Base-by-base conservation (phyloP, 2,113 vertebrate genomes). In the Aramus guarauna region DNA sequence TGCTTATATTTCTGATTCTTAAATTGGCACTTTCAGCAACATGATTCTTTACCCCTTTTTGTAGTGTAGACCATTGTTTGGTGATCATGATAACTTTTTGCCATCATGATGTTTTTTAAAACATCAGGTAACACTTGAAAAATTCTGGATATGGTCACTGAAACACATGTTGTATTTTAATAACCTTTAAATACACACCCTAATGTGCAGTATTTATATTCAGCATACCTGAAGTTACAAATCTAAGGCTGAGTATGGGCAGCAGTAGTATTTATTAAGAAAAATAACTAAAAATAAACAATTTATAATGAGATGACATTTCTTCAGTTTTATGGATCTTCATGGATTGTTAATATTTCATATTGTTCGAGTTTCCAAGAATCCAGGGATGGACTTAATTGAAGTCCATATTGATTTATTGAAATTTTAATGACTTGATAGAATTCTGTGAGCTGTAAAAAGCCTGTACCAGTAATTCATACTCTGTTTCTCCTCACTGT, bases 1-100 rank as follows among this genome's bases (percentile, higher is more conserved):
- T 91, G 69, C 63, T 95, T 94, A 18, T 39, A 48, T 87, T 95
- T 71, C 73, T 67, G 91, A 63, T 23, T 96, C 91, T 89, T 60
- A 60, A 85, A 26, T 48, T 63, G 52, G 5, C 37, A 52, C 22
- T 94, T 91, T 66, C 24, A 68, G 69, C 59, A 78, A 56, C 13
- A 4, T 11, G 34, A 29, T 81, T 78, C 10, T 53, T 27, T 64
- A 29, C 11, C 15, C 12, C 12, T 41, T 56, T 72, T 63, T 48
- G 9, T 68, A 50, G 39, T 16, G 11, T 68, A 29, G 74, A 17
- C 48, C 17, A 6, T 76, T 93, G 53, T 82, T 76, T 29, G 74
- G 10, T 68, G 29, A 7, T 81, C 72, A 23, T 60, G 62, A 36
- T 48, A 2, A 30, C 66, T 78, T 74, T 83, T 37, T 60, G 58